These are phyloP conservation scores for Pionites leucogaster DNA, from an alignment of 2,113 vertebrate species.

Conservation along the genomic window DNA sequence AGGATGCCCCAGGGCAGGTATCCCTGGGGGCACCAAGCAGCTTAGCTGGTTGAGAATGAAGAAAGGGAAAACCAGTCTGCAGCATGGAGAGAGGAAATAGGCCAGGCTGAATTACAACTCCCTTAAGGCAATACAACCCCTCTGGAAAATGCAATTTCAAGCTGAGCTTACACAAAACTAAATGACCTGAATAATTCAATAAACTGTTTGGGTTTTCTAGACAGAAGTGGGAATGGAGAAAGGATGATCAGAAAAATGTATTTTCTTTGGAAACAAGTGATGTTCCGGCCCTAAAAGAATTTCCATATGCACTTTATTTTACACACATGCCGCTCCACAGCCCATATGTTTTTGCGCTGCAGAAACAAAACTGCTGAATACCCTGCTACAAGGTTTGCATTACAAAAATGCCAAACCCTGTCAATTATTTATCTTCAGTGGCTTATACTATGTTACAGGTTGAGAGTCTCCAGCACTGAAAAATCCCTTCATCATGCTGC, in stretches of 20 bases:
- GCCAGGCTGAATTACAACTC: constrained; percentile 28
- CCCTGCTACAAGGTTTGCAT: not conserved
- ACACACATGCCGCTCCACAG: not conserved
- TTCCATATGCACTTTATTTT: not conserved
- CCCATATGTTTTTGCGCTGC: not conserved
- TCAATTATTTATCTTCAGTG: not conserved
- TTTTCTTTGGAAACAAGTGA: not conserved
- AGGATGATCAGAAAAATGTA: constrained; percentile 5
- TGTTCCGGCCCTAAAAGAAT: not conserved
- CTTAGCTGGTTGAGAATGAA: not conserved
- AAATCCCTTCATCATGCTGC: not conserved
- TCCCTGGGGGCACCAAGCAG: not conserved
- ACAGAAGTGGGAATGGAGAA: not conserved
- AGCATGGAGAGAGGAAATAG: not conserved
- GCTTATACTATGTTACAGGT: not conserved
- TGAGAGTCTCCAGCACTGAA: not conserved
- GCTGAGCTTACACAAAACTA: constrained; percentile 39
- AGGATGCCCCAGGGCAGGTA: not conserved
- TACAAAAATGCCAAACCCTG: not conserved
- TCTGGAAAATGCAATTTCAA: constrained; percentile 45
- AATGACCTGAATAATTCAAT: constrained; percentile 64
- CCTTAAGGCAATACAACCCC: constrained; percentile 20
- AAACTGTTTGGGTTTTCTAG: constrained; percentile 39
- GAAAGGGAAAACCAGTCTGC: not conserved
- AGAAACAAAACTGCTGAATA: not conserved